Percentiles rank a stretch among this genome's conserved stretches.
These are phyloP conservation scores for Drosophila neocordata DNA, from an alignment of 1,140 invertebrate species.

Conservation along the genomic window DNA sequence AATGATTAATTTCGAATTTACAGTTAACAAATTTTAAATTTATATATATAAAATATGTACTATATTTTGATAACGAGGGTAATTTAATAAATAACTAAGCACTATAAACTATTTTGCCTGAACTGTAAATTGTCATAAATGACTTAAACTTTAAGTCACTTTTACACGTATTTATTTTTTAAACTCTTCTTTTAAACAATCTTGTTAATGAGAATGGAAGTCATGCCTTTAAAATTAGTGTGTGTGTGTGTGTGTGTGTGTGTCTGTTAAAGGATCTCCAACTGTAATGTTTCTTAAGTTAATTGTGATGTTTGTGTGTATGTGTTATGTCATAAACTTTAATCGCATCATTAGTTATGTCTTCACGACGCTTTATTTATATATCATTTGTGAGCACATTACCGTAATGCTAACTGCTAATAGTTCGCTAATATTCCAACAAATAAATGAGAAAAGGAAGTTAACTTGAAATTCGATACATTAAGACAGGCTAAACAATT, in stretches of 20 bases:
- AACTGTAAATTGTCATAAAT: no score
- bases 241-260: not conserved
- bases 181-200: not conserved
- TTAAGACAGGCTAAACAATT: no score
- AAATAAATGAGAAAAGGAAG: no score
- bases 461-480: no score
- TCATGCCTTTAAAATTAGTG: not conserved
- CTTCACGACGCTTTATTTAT: not conserved
- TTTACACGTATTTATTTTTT: not conserved
- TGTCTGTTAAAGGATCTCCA: not conserved
- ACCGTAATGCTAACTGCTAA: not conserved
- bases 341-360: constrained; percentile 2
- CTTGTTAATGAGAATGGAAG: not conserved
- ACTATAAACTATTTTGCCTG: no score
- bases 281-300: not conserved
- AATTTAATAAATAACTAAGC: no score
- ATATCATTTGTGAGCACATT: not conserved
- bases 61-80: no score
- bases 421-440: not conserved
- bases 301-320: not conserved
- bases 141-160: not conserved
- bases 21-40: no score
- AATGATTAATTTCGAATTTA: no score
- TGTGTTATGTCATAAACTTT: not conserved
- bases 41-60: no score